Evolutionary conservation across 2,113 vertebrate species (phyloP).

Genomic region (Stigmatopora argus): DNA sequence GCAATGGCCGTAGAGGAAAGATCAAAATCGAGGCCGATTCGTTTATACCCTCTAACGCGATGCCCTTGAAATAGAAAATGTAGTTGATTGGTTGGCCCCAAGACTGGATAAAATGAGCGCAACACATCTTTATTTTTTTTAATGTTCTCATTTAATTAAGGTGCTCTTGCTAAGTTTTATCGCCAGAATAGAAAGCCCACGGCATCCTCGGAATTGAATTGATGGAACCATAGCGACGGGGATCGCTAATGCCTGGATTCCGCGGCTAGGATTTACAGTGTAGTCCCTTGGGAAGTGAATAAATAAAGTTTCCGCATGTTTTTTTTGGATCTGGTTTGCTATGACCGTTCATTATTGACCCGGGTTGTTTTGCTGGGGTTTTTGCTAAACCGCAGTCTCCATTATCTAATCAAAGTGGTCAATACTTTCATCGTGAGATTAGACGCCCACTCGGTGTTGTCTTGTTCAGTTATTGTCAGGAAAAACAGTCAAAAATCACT

Average conservation of each 20-base stretch:
- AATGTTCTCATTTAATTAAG: slow-evolving; percentile 6
- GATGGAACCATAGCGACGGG: background rate
- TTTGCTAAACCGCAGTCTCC: slow-evolving; percentile 17
- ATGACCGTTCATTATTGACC: slow-evolving; percentile 11
- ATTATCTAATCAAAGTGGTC: slow-evolving; percentile 41
- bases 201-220: slow-evolving; percentile 4
- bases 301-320: slow-evolving; percentile 11
- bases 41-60: background rate
- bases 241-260: background rate
- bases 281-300: slow-evolving; percentile 14
- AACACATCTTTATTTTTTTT: background rate
- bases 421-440: slow-evolving; percentile 45
- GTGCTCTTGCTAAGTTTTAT: slow-evolving; percentile 4
- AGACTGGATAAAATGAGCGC: background rate
- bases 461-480: background rate
- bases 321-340: slow-evolving; percentile 15
- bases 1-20: background rate
- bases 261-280: slow-evolving; percentile 25
- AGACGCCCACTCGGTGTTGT: slow-evolving; percentile 17
- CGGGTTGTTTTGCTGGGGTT: slow-evolving; percentile 23
- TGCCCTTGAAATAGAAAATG: background rate
- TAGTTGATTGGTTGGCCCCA: background rate
- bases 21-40: background rate
- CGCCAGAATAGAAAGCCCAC: background rate
- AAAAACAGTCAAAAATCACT: background rate